These are phyloP conservation scores for Ephestia elutella DNA, from an alignment of 1,140 invertebrate genomes.

Conservation along the genomic window DNA sequence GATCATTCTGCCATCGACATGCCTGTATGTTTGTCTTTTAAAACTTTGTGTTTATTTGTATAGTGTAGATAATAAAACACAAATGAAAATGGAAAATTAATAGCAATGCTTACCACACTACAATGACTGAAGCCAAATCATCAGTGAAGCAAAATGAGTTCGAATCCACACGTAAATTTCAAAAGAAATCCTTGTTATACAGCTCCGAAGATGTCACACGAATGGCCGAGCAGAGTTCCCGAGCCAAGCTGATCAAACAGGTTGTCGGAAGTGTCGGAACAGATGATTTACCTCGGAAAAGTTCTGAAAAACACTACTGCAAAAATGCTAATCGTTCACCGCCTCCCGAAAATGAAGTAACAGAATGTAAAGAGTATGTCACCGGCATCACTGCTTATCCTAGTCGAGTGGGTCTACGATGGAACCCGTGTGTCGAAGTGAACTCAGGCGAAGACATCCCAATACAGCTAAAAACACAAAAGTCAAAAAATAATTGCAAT, in stretches of 20 bases:
- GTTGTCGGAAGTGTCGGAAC: neutral
- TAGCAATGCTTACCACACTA: neutral
- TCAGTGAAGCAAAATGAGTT: neutral
- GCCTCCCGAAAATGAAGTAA: neutral
- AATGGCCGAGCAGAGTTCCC: neutral
- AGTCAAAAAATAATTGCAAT: constrained; percentile 14
- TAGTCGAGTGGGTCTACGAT: constrained; percentile 19
- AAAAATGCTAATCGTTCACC: neutral
- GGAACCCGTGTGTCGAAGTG: constrained; percentile 27
- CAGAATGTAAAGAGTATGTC: neutral
- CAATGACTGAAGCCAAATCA: neutral
- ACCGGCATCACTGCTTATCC: constrained; percentile 22
- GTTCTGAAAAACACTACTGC: neutral
- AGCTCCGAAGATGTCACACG: neutral
- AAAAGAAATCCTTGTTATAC: neutral
- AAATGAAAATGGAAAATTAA: neutral
- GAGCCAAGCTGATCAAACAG: constrained; percentile 25
- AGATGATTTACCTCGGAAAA: neutral
- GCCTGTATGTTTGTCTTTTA: constrained; percentile 11
- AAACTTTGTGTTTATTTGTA: constrained; percentile 4
- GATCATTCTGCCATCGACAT: neutral
- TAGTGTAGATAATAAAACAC: neutral
- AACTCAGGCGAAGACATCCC: constrained; percentile 14
- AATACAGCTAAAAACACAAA: constrained; percentile 5
- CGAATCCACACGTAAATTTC: neutral